Conservation (phyloP, 2,888 invertebrate species). For the Diaphora mendica region DNA sequence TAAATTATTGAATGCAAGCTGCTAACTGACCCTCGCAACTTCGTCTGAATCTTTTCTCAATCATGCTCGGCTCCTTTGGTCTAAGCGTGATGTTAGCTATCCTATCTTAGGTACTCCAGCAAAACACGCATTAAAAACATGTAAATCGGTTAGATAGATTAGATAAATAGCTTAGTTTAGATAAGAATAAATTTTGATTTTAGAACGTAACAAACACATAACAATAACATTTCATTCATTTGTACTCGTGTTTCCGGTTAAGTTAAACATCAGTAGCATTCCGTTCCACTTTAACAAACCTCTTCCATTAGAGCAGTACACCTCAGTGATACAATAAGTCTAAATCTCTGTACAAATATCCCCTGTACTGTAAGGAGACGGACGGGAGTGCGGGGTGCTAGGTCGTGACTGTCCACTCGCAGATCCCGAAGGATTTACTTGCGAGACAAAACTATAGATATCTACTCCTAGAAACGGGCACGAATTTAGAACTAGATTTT, state of each 20-base stretch:
- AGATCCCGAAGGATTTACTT: constrained; percentile 15
- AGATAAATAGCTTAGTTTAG: no score
- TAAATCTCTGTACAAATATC: constrained; percentile 14
- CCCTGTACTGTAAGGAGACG: background rate
- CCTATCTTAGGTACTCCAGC: no score
- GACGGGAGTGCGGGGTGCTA: background rate
- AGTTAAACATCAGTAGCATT: background rate
- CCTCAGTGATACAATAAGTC: constrained; percentile 13
- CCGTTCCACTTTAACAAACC: background rate
- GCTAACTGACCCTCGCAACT: no score
- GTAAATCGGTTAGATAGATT: no score
- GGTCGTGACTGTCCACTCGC: constrained; percentile 14
- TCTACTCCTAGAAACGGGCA: background rate
- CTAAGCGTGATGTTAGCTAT: no score
- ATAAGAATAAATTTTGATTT: no score
- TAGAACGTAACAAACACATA: no score
- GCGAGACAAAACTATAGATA: constrained; percentile 10
- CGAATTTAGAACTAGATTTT: background rate
- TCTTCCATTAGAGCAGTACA: background rate
- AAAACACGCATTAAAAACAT: no score
- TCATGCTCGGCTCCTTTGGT: no score
- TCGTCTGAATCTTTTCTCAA: no score
- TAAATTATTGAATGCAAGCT: no score
- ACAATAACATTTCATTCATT: background rate
- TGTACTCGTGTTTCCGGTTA: background rate